Percentiles rank a stretch among this genome's conserved stretches.
Evolutionary conservation across 2,797 vertebrate genomes (phyloP).

Genomic region (Hemibagrus guttatus): DNA sequence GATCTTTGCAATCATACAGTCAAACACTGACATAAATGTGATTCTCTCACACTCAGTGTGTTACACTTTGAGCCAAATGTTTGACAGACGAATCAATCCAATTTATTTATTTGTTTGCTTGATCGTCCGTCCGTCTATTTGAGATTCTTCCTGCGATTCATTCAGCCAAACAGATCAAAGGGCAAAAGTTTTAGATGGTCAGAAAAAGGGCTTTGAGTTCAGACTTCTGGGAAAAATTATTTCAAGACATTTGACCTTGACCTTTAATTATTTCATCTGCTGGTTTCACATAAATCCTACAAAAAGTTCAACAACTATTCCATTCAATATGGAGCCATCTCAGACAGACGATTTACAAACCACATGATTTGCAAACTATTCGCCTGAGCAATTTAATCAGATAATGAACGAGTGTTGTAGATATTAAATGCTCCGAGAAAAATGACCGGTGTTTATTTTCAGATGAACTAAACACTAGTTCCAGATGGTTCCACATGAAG

Average conservation of each 20-base stretch:
- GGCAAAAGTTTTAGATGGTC: neutral
- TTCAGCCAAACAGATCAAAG: neutral
- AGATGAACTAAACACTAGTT: neutral
- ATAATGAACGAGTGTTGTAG: neutral
- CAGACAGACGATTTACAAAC: too few species aligned
- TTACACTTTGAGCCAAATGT: too few species aligned
- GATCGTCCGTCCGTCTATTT: too few species aligned
- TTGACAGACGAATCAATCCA: too few species aligned
- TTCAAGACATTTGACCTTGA: neutral
- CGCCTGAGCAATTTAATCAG: neutral
- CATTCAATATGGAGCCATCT: neutral
- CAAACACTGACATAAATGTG: too few species aligned
- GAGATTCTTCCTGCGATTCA: too few species aligned
- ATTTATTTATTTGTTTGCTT: too few species aligned
- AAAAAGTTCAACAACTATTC: neutral
- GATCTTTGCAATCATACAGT: too few species aligned
- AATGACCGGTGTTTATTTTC: neutral
- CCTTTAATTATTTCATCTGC: neutral
- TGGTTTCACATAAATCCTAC: neutral
- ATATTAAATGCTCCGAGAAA: neutral
- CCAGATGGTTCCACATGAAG: neutral
- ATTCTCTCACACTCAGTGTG: too few species aligned
- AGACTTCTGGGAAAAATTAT: neutral
- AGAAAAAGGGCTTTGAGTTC: too few species aligned
- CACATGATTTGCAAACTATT: neutral